Evolutionary conservation across 2,888 invertebrate species (phyloP).

Genomic region (Himalopsyche japonica): DNA sequence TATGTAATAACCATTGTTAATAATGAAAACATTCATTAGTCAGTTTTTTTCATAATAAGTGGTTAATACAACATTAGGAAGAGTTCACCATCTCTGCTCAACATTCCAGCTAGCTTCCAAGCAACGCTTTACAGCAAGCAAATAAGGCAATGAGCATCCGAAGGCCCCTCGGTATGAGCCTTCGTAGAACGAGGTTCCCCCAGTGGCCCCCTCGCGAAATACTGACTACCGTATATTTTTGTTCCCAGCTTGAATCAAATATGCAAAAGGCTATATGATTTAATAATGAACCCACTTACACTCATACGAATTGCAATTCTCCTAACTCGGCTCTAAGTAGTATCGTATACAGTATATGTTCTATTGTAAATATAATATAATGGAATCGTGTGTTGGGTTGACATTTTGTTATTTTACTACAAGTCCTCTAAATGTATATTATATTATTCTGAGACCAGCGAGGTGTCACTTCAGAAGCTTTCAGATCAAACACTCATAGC

Average conservation of each 20-base stretch:
- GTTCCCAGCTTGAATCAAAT: conserved; percentile 30
- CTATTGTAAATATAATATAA: not conserved
- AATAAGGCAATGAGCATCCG: conserved; percentile 24
- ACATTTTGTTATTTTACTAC: not conserved
- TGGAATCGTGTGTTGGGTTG: not conserved
- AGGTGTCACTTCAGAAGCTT: not conserved
- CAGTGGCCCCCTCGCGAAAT: not conserved
- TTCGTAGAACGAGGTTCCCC: not conserved
- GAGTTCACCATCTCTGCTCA: not conserved
- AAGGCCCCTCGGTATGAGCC: not conserved
- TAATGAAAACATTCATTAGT: no score
- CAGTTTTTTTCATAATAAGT: not conserved
- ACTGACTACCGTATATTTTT: conserved; percentile 20
- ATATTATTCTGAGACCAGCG: not conserved
- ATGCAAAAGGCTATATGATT: conserved; percentile 36
- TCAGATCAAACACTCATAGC: not conserved
- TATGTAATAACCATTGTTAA: no score
- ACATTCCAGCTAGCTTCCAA: not conserved
- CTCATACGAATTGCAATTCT: conserved; percentile 6
- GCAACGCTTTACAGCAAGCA: conserved; percentile 24
- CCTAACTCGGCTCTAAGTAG: not conserved
- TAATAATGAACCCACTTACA: conserved; percentile 38
- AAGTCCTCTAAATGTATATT: not conserved
- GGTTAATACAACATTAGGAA: not conserved
- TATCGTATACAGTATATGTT: not conserved